These are phyloP conservation scores for Zaprionus tsacasi DNA, from an alignment of 1,140 invertebrate genomes.

Conservation along the genomic window DNA sequence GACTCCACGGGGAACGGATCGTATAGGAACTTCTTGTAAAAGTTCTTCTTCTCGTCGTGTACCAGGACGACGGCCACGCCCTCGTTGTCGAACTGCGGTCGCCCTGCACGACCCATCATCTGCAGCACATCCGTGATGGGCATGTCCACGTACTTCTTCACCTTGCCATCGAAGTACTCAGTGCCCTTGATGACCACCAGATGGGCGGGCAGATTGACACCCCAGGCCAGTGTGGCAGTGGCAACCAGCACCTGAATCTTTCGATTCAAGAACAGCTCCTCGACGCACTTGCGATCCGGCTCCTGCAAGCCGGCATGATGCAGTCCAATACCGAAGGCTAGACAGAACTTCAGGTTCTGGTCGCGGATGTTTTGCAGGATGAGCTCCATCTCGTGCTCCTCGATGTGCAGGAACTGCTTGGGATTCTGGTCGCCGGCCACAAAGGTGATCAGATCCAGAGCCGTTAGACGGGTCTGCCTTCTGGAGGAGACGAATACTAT, in stretches of 20 bases:
- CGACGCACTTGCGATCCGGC: slow-evolving; percentile 94
- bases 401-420: slow-evolving; percentile 97
- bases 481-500: slow-evolving; percentile 99
- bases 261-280: slow-evolving; percentile 97
- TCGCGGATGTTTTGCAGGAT: slow-evolving; percentile 93
- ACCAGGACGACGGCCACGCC: slow-evolving; percentile 98
- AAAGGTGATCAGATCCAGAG: slow-evolving; percentile 97
- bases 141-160: slow-evolving; percentile 98
- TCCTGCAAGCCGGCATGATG: slow-evolving; percentile 98
- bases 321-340: slow-evolving; percentile 98
- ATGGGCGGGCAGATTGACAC: slow-evolving; percentile 98
- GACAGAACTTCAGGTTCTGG: slow-evolving; percentile 95
- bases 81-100: slow-evolving; percentile 97
- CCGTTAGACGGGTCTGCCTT: slow-evolving; percentile 98
- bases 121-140: slow-evolving; percentile 99
- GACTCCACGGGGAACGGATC: slow-evolving; percentile 99
- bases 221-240: slow-evolving; percentile 99
- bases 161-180: slow-evolving; percentile 99
- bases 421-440: slow-evolving; percentile 96
- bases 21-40: slow-evolving; percentile 99
- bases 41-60: slow-evolving; percentile 99
- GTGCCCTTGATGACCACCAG: slow-evolving; percentile 91
- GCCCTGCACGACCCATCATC: slow-evolving; percentile 99
- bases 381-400: slow-evolving; percentile 92
- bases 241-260: slow-evolving; percentile 99